phyloP scores from a whole-genome alignment of 1,140 invertebrate genomes.

The Drosophila neocordata region DNA sequence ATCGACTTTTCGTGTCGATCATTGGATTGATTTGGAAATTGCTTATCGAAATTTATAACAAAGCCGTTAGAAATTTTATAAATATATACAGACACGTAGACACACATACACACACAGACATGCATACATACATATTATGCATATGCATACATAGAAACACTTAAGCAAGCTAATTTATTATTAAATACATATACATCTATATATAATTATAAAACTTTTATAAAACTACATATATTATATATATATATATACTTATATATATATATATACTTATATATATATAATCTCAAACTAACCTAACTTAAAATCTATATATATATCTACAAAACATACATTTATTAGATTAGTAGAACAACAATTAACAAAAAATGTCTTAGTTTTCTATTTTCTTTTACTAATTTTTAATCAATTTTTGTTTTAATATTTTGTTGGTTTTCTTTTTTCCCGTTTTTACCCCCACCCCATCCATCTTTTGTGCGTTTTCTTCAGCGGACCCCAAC shows the following conservation, averaged over 20 bases:
- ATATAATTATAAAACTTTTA: background rate
- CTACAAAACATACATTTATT: conserved; percentile 19
- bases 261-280: conserved; percentile 44
- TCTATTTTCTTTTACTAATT: conserved; percentile 38
- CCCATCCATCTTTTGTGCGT: conserved; percentile 5
- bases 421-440: conserved; percentile 24
- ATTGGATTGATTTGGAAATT: background rate
- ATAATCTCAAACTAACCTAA: conserved; percentile 31
- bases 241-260: conserved; percentile 18
- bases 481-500: background rate
- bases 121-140: conserved; percentile 12
- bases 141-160: conserved; percentile 28
- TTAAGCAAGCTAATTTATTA: conserved; percentile 40
- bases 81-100: conserved; percentile 33
- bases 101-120: conserved; percentile 24
- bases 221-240: background rate
- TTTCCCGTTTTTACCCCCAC: conserved; percentile 8
- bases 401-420: background rate
- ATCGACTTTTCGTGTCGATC: no score
- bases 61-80: conserved; percentile 24
- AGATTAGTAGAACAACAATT: background rate
- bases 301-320: conserved; percentile 25
- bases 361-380: conserved; percentile 3
- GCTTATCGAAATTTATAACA: background rate
- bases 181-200: conserved; percentile 27